Evolutionary conservation across 2,888 invertebrate species (phyloP), one percentile per base, ranked within the genome.

Genomic region (Tenthredo amoena): DNA sequence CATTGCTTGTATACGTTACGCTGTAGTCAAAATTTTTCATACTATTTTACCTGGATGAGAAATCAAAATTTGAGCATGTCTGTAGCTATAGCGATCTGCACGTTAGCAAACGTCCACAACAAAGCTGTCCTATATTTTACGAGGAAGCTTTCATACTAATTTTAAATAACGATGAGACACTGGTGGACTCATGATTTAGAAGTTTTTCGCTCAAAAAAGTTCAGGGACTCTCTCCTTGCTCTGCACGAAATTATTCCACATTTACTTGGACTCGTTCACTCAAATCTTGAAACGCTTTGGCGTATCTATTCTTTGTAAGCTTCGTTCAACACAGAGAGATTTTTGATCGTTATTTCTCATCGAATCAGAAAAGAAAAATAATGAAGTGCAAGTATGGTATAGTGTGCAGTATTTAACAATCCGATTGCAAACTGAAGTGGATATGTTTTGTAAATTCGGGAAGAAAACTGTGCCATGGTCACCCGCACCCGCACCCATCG

Each of bases 381-480:
- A 31, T 9, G 26, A 62, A 26, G 2, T 37, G 18, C 15, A 47
- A 34, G 15, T n/a, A 72, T n/a, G 37, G 31, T 9, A 72, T 18
- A 1, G 74, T n/a, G 9, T 26, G 21, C 43, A 6, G 74, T 43
- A 2, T 21, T 21, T 5, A 21, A 74, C 0, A 43, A 74, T 43
- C 21, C 7, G 47, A 21, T 74, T 43, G 74, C 21, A 21, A 47
- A 43, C 21, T 74, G n/a, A 43, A 40, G 40, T 74, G 43, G 10
- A 7, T 40, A 12, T 74, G 26, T 43, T 21, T 74, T 40, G 3
- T 15, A 43, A 74, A 43, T 26, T 47, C 10, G 72, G 72, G 72
- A 7, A 10, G 55, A 55, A 77, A 77, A 77, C 55, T 81, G 81
- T 40, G 81, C 81, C 81, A 81, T 37, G 81, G 81, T 65, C 81